Percentiles rank a stretch among this genome's conserved stretches.
phyloP scores from a whole-genome alignment of 2,797 vertebrate species.

The Phyllotis vaccarum region DNA sequence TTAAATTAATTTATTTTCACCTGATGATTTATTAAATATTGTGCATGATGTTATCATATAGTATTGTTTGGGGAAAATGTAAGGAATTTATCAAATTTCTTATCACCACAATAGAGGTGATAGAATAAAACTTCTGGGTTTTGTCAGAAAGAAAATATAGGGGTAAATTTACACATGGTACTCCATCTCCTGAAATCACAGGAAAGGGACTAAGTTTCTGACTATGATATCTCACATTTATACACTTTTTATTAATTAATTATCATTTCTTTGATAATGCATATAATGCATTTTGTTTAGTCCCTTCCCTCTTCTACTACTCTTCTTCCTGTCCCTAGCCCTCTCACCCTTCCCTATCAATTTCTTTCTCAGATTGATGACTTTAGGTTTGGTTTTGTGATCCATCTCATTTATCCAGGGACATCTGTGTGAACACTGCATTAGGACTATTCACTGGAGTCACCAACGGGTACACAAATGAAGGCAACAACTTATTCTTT shows the following conservation, averaged over 20 bases:
- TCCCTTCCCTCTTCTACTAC: not conserved
- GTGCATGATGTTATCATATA: not conserved
- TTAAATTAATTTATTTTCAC: slow-evolving; percentile 53
- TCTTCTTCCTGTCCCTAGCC: not conserved
- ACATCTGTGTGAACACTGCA: not conserved
- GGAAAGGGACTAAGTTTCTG: not conserved
- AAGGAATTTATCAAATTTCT: not conserved
- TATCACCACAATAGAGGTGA: not conserved
- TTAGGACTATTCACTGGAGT: not conserved
- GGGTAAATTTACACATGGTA: not conserved
- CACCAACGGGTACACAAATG: not conserved
- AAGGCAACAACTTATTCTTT: not conserved
- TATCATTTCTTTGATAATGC: not conserved
- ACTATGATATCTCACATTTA: not conserved
- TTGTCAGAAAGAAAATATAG: not conserved
- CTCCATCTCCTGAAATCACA: not conserved
- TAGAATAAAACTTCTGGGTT: not conserved
- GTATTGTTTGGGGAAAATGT: not conserved
- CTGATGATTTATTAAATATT: not conserved
- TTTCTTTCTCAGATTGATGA: not conserved
- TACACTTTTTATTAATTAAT: not conserved
- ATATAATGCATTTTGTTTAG: not conserved
- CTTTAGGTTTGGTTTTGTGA: not conserved
- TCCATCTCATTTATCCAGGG: not conserved
- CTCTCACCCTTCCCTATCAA: not conserved